Evolutionary conservation across 2,797 vertebrate species (phyloP).

Genomic region (Percopsis omiscomaycus): DNA sequence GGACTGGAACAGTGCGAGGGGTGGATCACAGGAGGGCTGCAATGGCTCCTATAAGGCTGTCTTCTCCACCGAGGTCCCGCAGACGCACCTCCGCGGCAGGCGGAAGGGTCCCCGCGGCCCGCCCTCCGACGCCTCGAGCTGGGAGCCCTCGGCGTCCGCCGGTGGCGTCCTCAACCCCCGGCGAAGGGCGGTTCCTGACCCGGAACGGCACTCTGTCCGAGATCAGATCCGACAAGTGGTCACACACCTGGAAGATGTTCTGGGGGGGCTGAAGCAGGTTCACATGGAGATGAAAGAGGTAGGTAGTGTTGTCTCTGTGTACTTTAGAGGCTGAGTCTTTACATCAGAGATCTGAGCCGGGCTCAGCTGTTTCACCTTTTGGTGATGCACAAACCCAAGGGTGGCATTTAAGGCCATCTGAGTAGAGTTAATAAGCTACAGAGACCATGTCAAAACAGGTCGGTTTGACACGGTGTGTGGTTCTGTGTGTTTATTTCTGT

Average conservation of each 20-base stretch:
- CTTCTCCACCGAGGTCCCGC: constrained; percentile 80
- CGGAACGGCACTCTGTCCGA: constrained; percentile 63
- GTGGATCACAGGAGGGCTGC: constrained; percentile 58
- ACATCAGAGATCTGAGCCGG: no score
- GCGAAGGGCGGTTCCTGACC: constrained; percentile 33
- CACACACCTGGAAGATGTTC: constrained; percentile 78
- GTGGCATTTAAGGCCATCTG: no score
- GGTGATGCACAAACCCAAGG: no score
- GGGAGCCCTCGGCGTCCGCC: constrained; percentile 40
- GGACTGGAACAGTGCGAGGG: constrained; percentile 43
- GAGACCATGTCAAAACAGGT: no score
- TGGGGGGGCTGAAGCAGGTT: constrained; percentile 83
- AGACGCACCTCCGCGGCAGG: constrained; percentile 63
- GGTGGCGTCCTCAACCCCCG: constrained; percentile 17
- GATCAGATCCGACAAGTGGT: constrained; percentile 83
- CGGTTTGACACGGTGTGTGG: neutral
- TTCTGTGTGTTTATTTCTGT: constrained; percentile 2
- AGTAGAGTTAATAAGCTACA: no score
- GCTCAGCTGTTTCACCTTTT: no score
- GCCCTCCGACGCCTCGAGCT: constrained; percentile 10
- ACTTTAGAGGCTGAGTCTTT: no score
- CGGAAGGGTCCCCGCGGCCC: constrained; percentile 37
- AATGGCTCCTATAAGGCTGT: constrained; percentile 63
- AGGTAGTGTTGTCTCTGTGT: constrained; percentile 40
- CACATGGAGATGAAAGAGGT: constrained; percentile 86